Percentiles rank a stretch among this genome's conserved stretches.
These are phyloP conservation scores for Zosterops japonicus DNA, from an alignment of 2,113 vertebrate species.

Conservation along the genomic window DNA sequence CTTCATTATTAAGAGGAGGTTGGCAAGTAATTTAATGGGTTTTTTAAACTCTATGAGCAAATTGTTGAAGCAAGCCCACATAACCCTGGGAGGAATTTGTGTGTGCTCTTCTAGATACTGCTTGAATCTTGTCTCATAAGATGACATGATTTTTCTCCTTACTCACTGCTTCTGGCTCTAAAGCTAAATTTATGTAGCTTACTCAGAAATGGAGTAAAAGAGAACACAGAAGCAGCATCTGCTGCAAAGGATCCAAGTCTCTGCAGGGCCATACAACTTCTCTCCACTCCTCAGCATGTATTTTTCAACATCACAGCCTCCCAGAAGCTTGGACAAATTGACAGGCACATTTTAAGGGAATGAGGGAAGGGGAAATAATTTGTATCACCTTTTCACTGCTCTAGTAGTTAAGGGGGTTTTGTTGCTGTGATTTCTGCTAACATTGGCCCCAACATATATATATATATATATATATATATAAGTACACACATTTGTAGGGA, in stretches of 20 bases:
- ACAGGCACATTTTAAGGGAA: background rate
- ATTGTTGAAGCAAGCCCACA: background rate
- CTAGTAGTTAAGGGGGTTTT: background rate
- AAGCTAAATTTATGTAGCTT: background rate
- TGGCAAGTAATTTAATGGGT: background rate
- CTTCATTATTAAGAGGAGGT: background rate
- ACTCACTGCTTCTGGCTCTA: background rate
- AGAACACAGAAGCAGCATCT: background rate
- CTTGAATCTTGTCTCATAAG: background rate
- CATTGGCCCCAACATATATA: too few species aligned
- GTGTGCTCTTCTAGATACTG: background rate
- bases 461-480: rapidly evolving
- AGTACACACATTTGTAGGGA: rapidly evolving
- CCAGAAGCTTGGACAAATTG: background rate
- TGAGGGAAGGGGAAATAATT: background rate
- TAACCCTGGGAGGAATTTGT: background rate
- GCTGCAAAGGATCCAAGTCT: background rate
- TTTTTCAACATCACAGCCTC: background rate
- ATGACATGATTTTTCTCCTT: background rate
- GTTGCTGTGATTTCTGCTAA: background rate
- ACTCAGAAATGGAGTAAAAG: background rate
- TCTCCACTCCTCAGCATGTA: background rate
- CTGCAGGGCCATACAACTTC: background rate
- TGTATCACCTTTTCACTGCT: background rate
- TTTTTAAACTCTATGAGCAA: background rate